Evolutionary conservation across 1,140 invertebrate genomes (phyloP), one percentile per base, ranked within the genome.

Genomic region (Lordiphosa collinella): DNA sequence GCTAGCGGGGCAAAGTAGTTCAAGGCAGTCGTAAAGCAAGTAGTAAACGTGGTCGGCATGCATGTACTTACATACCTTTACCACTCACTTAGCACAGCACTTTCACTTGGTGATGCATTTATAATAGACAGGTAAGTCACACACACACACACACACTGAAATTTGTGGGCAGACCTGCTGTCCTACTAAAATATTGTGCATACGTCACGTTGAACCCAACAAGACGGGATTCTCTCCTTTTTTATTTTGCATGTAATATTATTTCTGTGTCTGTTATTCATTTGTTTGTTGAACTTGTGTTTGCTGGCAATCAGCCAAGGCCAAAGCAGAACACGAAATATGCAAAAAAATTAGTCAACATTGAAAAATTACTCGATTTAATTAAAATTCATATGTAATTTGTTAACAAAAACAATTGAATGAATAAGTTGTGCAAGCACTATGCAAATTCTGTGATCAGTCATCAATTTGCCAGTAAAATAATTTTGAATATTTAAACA

Each of bases 301-400:
- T 78, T 56, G 50, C 54, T 70, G 75, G 75, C 75, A 74, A 48
- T 66, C 65, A 66, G 75, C 64, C 75, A 70, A 70, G 44, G 48
- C 43, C 58, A 54, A 62, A 38, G 56, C 55, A 57, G 49, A 50
- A 56, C 22, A 11, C 29, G 10, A 46, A 18, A 25, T 34, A 52
- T 32, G 12, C 31, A 14, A 51, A 37, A 25, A 16, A 41, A 47
- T 34, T 9, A 37, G 37, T n/a, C 44, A 51, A 47, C 25, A 29
- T 29, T 29, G 25, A 29, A 29, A 29, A 2, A 29, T 8, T 8
- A 22, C 0, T 22, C 25, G 5, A 29, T 7, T 7, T 7, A 29
- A 8, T 25, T 29, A 29, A 29, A 1, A 29, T 29, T 29, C 8
- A 29, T 29, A 1, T 29, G 25, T 29, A 29, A 51, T 46, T 48